Conservation (phyloP, 2,797 vertebrate genomes). For the Chiloscyllium punctatum region DNA sequence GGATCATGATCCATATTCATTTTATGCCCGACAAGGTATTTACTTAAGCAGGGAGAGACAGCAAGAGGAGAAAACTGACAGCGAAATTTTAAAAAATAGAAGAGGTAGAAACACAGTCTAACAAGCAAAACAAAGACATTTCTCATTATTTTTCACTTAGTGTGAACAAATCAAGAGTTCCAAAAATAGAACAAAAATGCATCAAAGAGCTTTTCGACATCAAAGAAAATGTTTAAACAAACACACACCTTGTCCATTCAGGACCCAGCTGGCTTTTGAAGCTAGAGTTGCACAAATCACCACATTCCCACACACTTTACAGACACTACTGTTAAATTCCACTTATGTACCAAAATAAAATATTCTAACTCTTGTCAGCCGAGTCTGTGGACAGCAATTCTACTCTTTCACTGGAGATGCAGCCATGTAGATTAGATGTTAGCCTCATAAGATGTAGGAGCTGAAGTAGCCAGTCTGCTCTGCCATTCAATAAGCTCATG, state of each 20-base stretch:
- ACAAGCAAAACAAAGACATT: background rate
- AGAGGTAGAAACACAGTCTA: background rate
- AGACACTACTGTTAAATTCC: background rate
- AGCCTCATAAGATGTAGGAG: too few relatives aligned
- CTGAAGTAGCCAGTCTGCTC: too few relatives aligned
- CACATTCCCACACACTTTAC: background rate
- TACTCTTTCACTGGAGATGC: background rate
- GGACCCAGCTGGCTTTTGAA: conserved; percentile 26
- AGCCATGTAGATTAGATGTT: background rate
- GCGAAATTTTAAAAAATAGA: background rate
- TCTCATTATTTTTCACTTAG: background rate
- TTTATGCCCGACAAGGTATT: background rate
- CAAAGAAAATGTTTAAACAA: conserved; percentile 22
- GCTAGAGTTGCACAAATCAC: background rate
- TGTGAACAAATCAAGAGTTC: conserved; percentile 16
- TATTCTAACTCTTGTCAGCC: conserved; percentile 8
- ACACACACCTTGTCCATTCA: background rate
- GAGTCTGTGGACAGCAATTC: background rate
- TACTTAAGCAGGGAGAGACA: background rate
- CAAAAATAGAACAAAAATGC: conserved; percentile 23
- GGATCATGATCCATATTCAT: background rate
- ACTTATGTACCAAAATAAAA: background rate
- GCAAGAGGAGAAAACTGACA: background rate
- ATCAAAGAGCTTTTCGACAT: conserved; percentile 1
- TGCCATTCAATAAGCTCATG: too few relatives aligned